Evolutionary conservation across 2,797 vertebrate species (phyloP).

Genomic region (Catharus ustulatus): DNA sequence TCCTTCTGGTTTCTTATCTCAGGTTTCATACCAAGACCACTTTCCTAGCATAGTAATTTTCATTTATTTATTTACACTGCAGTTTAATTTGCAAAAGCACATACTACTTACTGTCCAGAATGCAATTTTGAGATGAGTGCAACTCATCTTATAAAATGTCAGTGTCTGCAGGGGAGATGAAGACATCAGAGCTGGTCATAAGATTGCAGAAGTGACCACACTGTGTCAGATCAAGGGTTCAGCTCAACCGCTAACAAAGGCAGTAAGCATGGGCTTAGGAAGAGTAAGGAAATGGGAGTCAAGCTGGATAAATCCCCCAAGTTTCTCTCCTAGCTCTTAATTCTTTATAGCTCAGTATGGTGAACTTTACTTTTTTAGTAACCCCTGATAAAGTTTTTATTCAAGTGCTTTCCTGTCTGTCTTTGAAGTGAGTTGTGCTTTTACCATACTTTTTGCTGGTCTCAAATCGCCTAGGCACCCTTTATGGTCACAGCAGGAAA

Average conservation of each 20-base stretch:
- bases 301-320: neutral
- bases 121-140: neutral
- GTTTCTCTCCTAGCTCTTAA: neutral
- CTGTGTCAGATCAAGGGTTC: neutral
- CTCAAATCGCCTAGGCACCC: neutral
- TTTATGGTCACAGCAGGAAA: neutral
- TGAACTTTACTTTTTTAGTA: neutral
- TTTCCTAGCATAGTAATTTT: neutral
- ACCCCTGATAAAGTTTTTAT: neutral
- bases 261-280: neutral
- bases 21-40: neutral
- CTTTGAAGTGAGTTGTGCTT: neutral
- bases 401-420: neutral
- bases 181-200: neutral
- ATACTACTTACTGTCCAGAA: neutral
- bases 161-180: neutral
- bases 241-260: neutral
- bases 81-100: neutral
- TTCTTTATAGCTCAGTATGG: neutral
- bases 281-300: neutral
- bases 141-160: neutral
- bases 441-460: neutral
- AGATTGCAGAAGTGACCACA: neutral
- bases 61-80: neutral
- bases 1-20: neutral